Evolutionary conservation across 2,888 invertebrate species (phyloP).

Genomic region (Drosophila lacicola): DNA sequence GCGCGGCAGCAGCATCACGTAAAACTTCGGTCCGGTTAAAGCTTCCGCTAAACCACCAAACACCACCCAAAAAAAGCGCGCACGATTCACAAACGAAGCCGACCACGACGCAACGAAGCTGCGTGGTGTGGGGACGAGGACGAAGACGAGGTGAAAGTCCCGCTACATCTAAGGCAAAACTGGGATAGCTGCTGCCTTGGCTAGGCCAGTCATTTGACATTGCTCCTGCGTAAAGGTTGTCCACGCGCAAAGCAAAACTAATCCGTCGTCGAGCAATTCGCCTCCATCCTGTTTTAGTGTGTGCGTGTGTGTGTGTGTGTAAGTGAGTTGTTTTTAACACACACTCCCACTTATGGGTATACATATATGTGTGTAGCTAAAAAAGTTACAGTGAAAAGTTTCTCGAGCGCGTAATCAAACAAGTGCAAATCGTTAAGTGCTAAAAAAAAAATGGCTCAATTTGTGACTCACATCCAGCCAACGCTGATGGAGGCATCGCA

Average conservation of each 20-base stretch:
- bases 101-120: conserved; percentile 20
- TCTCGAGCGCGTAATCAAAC: conserved; percentile 40
- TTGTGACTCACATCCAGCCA: conserved; percentile 87
- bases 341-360: conserved; percentile 59
- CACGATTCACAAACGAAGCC: conserved; percentile 64
- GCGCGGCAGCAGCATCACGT: conserved; percentile 33
- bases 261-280: conserved; percentile 40
- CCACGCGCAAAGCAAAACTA: conserved; percentile 60
- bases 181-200: conserved; percentile 68
- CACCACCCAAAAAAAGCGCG: conserved; percentile 33
- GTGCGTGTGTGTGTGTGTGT: conserved; percentile 28
- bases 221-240: conserved; percentile 84
- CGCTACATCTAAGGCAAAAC: conserved; percentile 73
- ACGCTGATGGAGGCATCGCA: conserved; percentile 87
- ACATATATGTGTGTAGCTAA: conserved; percentile 18
- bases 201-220: conserved; percentile 82
- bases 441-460: conserved; percentile 87
- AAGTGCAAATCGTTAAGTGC: conserved; percentile 32
- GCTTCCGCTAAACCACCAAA: conserved; percentile 56
- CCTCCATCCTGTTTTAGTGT: conserved; percentile 35
- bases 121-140: conserved; percentile 7
- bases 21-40: conserved; percentile 70
- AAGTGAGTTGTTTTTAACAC: conserved; percentile 45
- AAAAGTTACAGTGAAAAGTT: conserved; percentile 50
- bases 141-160: conserved; percentile 66